Evolutionary conservation across 1,140 invertebrate species (phyloP), one percentile per base, ranked within the genome.

Genomic region (Battus philenor): DNA sequence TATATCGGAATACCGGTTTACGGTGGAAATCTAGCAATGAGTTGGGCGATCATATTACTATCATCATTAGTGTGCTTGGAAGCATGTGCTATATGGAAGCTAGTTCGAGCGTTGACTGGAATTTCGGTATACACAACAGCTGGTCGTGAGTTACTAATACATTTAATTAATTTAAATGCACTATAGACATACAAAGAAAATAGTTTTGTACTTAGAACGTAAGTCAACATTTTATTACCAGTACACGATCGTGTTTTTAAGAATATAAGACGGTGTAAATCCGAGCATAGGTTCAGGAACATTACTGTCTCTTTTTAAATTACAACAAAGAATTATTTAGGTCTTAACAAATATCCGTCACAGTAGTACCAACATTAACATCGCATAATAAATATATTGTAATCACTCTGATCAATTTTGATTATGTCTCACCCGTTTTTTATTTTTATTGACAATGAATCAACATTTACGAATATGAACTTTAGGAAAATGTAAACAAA

Each of bases 1-100:
- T 60, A 54, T 53, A 55, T 63, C 12, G 64, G 64, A 2, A 55
- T 68, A 12, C 61, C 64, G 2, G 47, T 57, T n/a, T 65, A 52
- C 24, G 56, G 64, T 5, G 57, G 54, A 1, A 52, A 30, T 27
- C 2, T 36, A 2, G 43, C 51, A 17, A 11, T 54, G 1, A 6
- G 31, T 2, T 49, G 62, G 41, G 36, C 61, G 2, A 1, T 64
- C 0, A 7, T 51, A 2, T 18, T 64, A 10, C 16, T 70, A 0
- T 17, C 12, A 4, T 30, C 60, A 50, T 24, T 73, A 12, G 11
- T 41, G 6, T 33, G 46, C n/a, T 47, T 73, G 2, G 64, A 64
- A 46, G 15, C 34, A n/a, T 38, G 22, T 4, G 54, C 69, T 4
- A 39, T 70, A 13, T 59, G 61, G 61, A 70, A 59, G 31, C 45